A percentile compares a stretch with the other conserved stretches of the same genome.
Evolutionary conservation across 2,888 invertebrate species (phyloP).

Genomic region (Brassicogethes aeneus): DNA sequence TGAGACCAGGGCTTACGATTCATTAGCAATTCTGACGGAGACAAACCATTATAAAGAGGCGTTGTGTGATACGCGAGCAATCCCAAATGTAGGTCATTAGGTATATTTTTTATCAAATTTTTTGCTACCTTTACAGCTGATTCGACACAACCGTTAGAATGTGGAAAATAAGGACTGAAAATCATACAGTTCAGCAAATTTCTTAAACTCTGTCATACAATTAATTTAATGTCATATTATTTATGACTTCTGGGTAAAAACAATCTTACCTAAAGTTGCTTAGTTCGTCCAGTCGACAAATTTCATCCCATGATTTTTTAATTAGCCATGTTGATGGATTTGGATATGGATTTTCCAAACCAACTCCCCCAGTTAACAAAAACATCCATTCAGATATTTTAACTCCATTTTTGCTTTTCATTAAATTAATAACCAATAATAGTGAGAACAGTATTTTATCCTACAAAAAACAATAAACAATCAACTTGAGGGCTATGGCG

Average conservation of each 20-base stretch:
- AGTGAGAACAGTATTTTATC: constrained; percentile 87
- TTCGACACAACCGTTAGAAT: constrained; percentile 9
- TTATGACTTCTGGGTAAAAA: too few species aligned
- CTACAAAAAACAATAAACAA: constrained; percentile 35
- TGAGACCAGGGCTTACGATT: background rate
- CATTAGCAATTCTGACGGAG: too few species aligned
- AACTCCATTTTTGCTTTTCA: constrained; percentile 51
- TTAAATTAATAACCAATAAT: constrained; percentile 61
- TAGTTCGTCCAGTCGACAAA: constrained; percentile 55
- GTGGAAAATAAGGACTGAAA: constrained; percentile 13
- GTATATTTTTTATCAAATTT: constrained; percentile 6
- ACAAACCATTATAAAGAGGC: too few species aligned
- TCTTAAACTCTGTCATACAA: too few species aligned
- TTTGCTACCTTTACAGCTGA: constrained; percentile 6
- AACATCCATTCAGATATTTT: constrained; percentile 71
- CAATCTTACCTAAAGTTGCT: constrained; percentile 42
- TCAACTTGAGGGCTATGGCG: too few species aligned
- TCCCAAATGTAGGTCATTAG: too few species aligned
- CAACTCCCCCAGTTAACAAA: constrained; percentile 77
- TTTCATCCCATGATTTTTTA: constrained; percentile 65
- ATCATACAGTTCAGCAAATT: constrained; percentile 6
- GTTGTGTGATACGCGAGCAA: too few species aligned
- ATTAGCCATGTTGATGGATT: constrained; percentile 69
- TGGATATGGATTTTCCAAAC: constrained; percentile 61
- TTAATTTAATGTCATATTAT: too few species aligned